Conservation (phyloP, 2,888 invertebrate species). For the Spilosoma lubricipeda region DNA sequence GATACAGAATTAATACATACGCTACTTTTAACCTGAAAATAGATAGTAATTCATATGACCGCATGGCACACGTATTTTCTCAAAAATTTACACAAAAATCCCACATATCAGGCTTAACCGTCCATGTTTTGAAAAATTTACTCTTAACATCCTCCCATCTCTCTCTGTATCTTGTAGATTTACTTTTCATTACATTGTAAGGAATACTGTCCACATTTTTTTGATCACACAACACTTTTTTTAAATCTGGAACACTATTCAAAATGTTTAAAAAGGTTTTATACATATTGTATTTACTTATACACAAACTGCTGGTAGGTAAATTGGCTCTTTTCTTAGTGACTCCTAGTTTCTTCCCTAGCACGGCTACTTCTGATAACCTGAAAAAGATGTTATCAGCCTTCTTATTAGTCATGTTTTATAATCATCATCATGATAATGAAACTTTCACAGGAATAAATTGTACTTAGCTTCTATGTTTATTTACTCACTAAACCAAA, state of each 20-base stretch:
- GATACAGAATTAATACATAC: no score
- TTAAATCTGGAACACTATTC: constrained; percentile 59
- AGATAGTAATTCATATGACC: no score
- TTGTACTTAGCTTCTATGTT: no score
- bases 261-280: constrained; percentile 77
- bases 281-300: constrained; percentile 86
- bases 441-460: no score
- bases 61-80: not conserved
- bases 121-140: constrained; percentile 85
- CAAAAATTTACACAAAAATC: constrained; percentile 62
- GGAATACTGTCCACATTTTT: constrained; percentile 54
- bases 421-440: no score
- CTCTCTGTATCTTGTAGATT: constrained; percentile 59
- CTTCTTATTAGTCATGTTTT: not conserved
- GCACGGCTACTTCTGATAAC: constrained; percentile 89
- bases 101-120: constrained; percentile 84
- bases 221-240: constrained; percentile 49
- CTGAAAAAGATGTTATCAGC: constrained; percentile 74
- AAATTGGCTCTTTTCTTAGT: constrained; percentile 88
- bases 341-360: constrained; percentile 92
- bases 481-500: no score
- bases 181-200: constrained; percentile 77
- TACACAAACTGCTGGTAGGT: constrained; percentile 76
- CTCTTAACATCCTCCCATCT: constrained; percentile 79
- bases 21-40: no score